Percentiles rank a stretch among this genome's conserved stretches.
phyloP scores from a whole-genome alignment of 35 echinoderm and acorn worm species.

The Ptychodera flava region DNA sequence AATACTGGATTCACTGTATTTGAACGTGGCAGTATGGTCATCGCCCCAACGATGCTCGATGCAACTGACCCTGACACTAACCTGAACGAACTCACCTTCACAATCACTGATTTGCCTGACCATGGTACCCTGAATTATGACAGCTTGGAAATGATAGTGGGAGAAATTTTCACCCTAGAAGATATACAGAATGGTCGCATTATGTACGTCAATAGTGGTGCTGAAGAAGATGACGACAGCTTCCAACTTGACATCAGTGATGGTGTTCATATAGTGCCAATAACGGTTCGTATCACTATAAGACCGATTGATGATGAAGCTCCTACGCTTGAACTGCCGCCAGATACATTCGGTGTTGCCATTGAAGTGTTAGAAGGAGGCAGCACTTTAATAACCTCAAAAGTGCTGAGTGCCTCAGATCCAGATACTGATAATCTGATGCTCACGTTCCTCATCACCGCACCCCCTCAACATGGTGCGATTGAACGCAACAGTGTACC shows the following conservation, averaged over 20 bases:
- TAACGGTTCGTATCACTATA: constrained; percentile 50
- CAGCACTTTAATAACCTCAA: constrained; percentile 80
- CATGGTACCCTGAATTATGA: constrained; percentile 39
- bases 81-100: constrained; percentile 33
- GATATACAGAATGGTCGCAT: constrained; percentile 60
- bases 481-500: constrained; percentile 77
- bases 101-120: constrained; percentile 33
- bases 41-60: constrained; percentile 64
- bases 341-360: constrained; percentile 77
- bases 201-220: constrained; percentile 70
- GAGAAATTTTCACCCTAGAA: constrained; percentile 53
- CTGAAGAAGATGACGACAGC: constrained; percentile 51
- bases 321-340: constrained; percentile 76
- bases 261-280: constrained; percentile 87
- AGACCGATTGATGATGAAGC: constrained; percentile 93
- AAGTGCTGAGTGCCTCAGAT: constrained; percentile 97
- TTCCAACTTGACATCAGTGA: constrained; percentile 79
- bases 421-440: constrained; percentile 94
- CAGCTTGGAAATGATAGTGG: constrained; percentile 48
- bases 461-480: constrained; percentile 35
- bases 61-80: constrained; percentile 75
- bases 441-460: constrained; percentile 76
- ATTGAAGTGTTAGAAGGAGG: constrained; percentile 80
- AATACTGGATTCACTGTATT: constrained; percentile 74
- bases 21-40: constrained; percentile 42